Base-by-base conservation (phyloP, 1,140 invertebrate genomes). In the Nasonia vitripennis region DNA sequence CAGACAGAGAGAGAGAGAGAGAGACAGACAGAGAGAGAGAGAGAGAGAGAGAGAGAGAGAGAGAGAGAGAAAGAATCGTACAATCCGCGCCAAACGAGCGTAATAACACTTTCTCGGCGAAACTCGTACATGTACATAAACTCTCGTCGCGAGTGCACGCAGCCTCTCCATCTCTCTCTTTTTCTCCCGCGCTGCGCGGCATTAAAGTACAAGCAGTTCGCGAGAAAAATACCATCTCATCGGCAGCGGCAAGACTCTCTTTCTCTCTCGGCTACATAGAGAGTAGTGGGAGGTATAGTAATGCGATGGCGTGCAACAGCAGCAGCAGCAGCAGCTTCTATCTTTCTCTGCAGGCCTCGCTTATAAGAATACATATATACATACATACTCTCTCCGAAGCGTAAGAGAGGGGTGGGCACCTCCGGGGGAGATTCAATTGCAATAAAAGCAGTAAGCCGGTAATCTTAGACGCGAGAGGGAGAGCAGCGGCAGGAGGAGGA, bases 381-480 rank as follows among this genome's bases (percentile, higher is more conserved):
- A 27, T 34, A 31, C 12, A 10, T 31, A 51, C 12, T 20, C 55
- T 62, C 31, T 34, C 86, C 68, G 34, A 7, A 62, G 81, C 37
- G 34, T 14, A 51, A 62, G 78, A 80, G 31, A 55, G 71, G 71
- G 86, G 51, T 68, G 62, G 23, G 83, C 45, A 78, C 78, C 37
- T 67, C 55, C 67, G 77, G 88, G 85, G 85, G 87, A 89, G 89
- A 93, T 93, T 92, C 91, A 93, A 93, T 93, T 92, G 91, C 91
- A 93, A 93, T 93, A 93, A 93, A 91, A 93, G 89, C 89, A 92
- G 48, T 88, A 90, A 90, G 90, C 81, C 87, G 70, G 88, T 91
- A 91, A 92, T 92, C 89, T 92, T 89, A 88, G 89, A 85, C n/a
- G 34, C 23, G 73, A 51, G 79, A 80, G 27, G 82, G 73, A 41